Conservation (phyloP, 2,797 vertebrate species). For the Danio choprae region DNA sequence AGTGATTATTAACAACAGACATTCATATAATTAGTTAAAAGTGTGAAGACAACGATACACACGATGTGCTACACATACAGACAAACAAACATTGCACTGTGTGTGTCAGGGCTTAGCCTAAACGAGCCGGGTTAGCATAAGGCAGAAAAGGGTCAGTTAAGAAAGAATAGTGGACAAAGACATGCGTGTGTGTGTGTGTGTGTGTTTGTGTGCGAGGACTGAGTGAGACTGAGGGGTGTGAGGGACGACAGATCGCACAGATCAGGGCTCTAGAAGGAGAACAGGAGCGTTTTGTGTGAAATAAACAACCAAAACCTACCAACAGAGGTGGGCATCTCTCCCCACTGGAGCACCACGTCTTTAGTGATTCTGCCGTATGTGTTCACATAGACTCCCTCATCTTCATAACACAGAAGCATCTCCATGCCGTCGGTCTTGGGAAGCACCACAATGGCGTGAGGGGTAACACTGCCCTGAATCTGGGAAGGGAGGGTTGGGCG, state of each 20-base stretch:
- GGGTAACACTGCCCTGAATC: conserved; percentile 99
- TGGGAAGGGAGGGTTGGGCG: conserved; percentile 69
- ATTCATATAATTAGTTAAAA: neutral
- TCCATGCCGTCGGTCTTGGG: conserved; percentile 99
- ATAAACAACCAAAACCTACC: conserved; percentile 84
- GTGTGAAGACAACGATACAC: conserved; percentile 33
- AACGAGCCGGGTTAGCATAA: neutral
- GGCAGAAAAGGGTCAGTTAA: conserved; percentile 21
- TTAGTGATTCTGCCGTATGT: conserved; percentile 98
- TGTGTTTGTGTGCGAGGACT: conserved; percentile 36
- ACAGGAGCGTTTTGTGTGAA: conserved; percentile 61
- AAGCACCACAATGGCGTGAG: conserved; percentile 98
- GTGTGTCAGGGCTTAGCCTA: conserved; percentile 22
- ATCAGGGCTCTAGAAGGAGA: conserved; percentile 60
- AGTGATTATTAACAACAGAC: neutral
- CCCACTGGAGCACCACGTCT: conserved; percentile 99
- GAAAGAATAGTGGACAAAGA: conserved; percentile 30
- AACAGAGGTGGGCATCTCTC: conserved; percentile 99
- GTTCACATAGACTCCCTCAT: conserved; percentile 98
- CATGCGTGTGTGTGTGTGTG: conserved; percentile 54
- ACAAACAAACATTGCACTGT: conserved; percentile 55
- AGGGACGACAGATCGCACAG: conserved; percentile 12
- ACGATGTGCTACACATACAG: conserved; percentile 54
- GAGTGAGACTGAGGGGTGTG: conserved; percentile 21
- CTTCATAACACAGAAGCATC: conserved; percentile 99